Evolutionary conservation across 64 coral and sea anemone species (phyloP).

Genomic region (Pachyseris speciosa): DNA sequence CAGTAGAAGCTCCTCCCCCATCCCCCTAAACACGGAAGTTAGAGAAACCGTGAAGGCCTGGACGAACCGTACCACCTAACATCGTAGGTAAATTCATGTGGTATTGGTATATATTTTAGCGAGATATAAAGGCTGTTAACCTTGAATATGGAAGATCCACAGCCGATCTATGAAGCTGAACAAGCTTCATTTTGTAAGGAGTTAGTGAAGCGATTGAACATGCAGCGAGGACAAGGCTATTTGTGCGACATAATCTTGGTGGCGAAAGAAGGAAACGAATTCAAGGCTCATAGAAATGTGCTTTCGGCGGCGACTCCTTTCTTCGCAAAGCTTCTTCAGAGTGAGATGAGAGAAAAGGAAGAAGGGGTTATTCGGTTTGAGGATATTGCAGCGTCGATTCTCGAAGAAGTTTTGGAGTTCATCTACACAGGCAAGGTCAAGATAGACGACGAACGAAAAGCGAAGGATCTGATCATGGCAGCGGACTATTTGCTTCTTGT

Average conservation of each 20-base stretch:
- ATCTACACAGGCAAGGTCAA: not conserved
- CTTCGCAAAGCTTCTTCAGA: not conserved
- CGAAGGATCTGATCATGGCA: not conserved
- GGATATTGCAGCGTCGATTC: not conserved
- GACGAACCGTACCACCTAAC: too few species aligned
- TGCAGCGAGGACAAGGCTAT: not conserved
- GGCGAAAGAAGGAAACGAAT: not conserved
- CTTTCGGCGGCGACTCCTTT: not conserved
- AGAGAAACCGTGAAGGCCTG: too few species aligned
- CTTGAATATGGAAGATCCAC: not conserved
- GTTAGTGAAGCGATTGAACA: not conserved
- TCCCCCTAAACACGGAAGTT: too few species aligned
- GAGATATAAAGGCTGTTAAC: not conserved
- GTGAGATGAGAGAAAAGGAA: conserved; percentile 37
- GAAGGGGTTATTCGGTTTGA: not conserved
- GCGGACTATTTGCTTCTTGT: conserved; percentile 20
- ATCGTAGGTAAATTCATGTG: too few species aligned
- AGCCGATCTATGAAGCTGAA: not conserved
- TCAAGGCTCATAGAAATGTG: not conserved
- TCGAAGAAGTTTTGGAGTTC: conserved; percentile 1
- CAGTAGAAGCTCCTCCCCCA: too few species aligned
- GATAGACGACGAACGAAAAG: not conserved
- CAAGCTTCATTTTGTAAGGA: conserved; percentile 4
- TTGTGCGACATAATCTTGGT: conserved; percentile 29
- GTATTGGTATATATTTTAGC: too few species aligned